phyloP scores from a whole-genome alignment of 2,888 invertebrate genomes.

The Meteorus cinctellus region DNA sequence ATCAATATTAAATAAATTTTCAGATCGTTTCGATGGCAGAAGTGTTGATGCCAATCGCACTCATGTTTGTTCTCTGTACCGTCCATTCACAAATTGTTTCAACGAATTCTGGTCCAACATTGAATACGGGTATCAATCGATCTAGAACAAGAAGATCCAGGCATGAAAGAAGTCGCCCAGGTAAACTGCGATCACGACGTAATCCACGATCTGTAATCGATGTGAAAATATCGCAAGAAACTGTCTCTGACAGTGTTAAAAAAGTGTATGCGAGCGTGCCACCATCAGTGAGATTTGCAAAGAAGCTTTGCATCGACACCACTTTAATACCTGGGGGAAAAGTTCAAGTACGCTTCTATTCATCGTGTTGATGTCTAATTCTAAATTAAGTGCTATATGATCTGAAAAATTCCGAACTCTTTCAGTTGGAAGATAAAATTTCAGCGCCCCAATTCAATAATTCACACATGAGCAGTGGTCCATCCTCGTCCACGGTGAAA shows the following conservation, averaged over 20 bases:
- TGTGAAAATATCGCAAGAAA: conserved; percentile 61
- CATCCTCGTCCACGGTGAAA: neutral
- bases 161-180: conserved; percentile 63
- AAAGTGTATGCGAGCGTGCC: conserved; percentile 58
- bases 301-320: conserved; percentile 66
- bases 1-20: conserved; percentile 56
- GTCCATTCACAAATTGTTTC: conserved; percentile 89
- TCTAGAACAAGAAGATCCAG: conserved; percentile 62
- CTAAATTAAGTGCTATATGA: neutral
- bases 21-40: conserved; percentile 80
- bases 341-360: conserved; percentile 42
- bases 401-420: neutral
- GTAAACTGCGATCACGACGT: conserved; percentile 63
- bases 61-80: conserved; percentile 84
- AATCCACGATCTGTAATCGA: conserved; percentile 64
- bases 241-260: conserved; percentile 56
- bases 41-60: conserved; percentile 81
- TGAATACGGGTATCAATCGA: conserved; percentile 57
- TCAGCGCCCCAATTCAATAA: neutral
- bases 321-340: conserved; percentile 28
- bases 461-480: neutral
- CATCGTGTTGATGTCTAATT: neutral
- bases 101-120: conserved; percentile 75
- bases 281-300: conserved; percentile 68
- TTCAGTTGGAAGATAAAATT: conserved; percentile 9